Evolutionary conservation across 2,113 vertebrate genomes (phyloP).

Genomic region (Chaetodon trifascialis): DNA sequence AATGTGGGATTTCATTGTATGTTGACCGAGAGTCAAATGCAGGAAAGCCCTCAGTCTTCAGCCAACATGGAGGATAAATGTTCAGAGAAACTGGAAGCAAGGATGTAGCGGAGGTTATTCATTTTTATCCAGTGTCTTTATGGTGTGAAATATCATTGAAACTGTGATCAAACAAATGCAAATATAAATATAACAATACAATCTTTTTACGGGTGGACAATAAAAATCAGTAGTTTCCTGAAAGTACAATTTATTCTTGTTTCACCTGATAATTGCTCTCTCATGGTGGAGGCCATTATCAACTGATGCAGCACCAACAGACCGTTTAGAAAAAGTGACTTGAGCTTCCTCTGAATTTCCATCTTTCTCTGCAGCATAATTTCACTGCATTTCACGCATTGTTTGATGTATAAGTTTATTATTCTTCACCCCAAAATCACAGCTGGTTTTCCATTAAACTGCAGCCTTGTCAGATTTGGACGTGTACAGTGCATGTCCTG

Average conservation of each 20-base stretch:
- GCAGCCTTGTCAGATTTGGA: constrained; percentile 5
- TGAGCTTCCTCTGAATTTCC: neutral
- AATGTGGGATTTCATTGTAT: neutral
- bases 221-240: neutral
- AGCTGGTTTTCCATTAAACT: neutral
- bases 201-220: neutral
- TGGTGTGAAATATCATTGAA: neutral
- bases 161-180: neutral
- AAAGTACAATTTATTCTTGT: neutral
- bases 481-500: neutral
- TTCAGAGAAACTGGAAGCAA: neutral
- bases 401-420: neutral
- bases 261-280: neutral
- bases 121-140: neutral
- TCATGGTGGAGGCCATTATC: neutral
- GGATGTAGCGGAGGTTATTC: neutral
- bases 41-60: neutral
- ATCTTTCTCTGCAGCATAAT: neutral
- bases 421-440: neutral
- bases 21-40: neutral
- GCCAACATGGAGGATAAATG: neutral
- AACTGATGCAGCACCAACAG: neutral
- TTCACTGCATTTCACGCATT: neutral
- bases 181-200: neutral
- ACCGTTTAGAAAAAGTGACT: neutral